These are phyloP conservation scores for Athalia cordata DNA, from an alignment of 2,888 invertebrate species.

Conservation along the genomic window DNA sequence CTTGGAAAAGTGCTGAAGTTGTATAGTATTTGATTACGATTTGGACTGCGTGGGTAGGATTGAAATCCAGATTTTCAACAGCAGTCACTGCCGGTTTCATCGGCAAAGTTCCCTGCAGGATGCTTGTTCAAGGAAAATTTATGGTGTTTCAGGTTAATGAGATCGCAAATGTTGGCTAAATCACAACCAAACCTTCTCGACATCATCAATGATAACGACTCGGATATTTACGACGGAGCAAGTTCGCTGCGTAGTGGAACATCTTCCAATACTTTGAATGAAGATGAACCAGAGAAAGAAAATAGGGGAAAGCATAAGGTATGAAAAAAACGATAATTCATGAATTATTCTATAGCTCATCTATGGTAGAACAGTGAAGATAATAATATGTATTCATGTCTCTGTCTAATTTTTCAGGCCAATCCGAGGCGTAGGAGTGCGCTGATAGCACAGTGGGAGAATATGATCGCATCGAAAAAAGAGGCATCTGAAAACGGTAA, in stretches of 20 bases:
- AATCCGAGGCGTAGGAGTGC: slow-evolving; percentile 78
- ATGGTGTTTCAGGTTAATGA: slow-evolving; percentile 67
- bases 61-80: neutral
- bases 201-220: slow-evolving; percentile 69
- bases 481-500: slow-evolving; percentile 62
- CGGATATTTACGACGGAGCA: slow-evolving; percentile 68
- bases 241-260: slow-evolving; percentile 66
- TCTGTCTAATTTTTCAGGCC: slow-evolving; percentile 55
- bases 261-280: slow-evolving; percentile 67
- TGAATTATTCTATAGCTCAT: neutral
- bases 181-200: slow-evolving; percentile 74
- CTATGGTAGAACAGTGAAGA: neutral
- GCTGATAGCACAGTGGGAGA: slow-evolving; percentile 89
- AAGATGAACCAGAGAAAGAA: slow-evolving; percentile 67
- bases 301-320: slow-evolving; percentile 66
- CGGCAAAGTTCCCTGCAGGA: neutral
- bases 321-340: neutral
- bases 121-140: neutral
- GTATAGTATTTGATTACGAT: neutral
- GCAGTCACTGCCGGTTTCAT: neutral
- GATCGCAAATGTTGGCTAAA: slow-evolving; percentile 71
- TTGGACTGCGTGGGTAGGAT: no score
- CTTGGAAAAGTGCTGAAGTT: neutral
- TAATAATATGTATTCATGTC: neutral
- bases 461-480: slow-evolving; percentile 76